Evolutionary conservation across 2,888 invertebrate species (phyloP).

Genomic region (Orchesellides sinensis): DNA sequence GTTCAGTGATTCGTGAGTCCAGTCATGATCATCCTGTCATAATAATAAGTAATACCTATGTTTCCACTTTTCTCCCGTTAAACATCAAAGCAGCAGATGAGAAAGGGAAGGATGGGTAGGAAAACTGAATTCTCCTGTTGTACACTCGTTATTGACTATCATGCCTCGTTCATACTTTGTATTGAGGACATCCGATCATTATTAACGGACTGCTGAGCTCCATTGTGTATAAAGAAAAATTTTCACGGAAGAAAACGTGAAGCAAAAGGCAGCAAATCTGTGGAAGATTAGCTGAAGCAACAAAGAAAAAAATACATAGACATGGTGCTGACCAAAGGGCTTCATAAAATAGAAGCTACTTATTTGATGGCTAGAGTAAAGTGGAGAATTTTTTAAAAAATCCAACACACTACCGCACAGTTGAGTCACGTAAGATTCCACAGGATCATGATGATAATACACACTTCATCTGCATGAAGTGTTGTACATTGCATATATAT

Average conservation of each 20-base stretch:
- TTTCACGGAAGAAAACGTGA: constrained; percentile 29
- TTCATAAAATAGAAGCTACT: too few species aligned
- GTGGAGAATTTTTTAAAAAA: too few species aligned
- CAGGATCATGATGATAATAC: not conserved
- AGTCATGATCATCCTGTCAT: constrained; percentile 72
- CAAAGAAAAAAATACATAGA: too few species aligned
- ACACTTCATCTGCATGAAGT: constrained; percentile 46
- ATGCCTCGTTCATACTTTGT: constrained; percentile 1
- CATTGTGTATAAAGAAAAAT: constrained; percentile 9
- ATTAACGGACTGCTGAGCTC: constrained; percentile 74
- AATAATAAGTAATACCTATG: constrained; percentile 67
- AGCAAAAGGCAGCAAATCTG: not conserved
- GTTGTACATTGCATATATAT: too few species aligned
- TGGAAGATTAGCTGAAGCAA: constrained; percentile 61
- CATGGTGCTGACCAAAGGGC: too few species aligned
- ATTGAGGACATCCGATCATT: constrained; percentile 71
- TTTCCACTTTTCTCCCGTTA: constrained; percentile 50
- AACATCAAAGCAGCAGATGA: not conserved
- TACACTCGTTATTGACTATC: not conserved
- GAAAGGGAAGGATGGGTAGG: not conserved
- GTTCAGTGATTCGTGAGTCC: constrained; percentile 66
- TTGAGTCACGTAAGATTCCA: too few species aligned
- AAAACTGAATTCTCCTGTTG: not conserved
- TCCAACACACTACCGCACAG: too few species aligned
- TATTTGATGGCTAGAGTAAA: too few species aligned